Evolutionary conservation across 1,140 invertebrate species (phyloP).

Genomic region (Aphis gossypii): DNA sequence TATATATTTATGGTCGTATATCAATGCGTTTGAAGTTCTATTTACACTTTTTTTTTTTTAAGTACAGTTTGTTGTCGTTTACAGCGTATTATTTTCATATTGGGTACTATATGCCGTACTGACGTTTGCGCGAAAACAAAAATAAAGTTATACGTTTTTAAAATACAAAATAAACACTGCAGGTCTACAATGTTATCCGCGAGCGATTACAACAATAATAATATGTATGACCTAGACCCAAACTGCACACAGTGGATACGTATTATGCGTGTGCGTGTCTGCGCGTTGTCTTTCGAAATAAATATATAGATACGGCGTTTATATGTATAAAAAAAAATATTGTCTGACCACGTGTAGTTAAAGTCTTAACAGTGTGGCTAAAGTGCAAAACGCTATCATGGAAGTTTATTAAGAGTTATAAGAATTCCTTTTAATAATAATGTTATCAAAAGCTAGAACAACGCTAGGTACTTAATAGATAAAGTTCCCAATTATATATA

Average conservation of each 20-base stretch:
- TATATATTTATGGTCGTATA: neutral
- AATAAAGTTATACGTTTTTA: neutral
- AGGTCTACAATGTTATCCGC: neutral
- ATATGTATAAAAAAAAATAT: neutral
- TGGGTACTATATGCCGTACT: neutral
- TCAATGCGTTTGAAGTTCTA: neutral
- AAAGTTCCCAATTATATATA: too few species aligned
- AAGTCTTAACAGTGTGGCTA: neutral
- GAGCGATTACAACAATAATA: neutral
- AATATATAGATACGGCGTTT: neutral
- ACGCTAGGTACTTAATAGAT: neutral
- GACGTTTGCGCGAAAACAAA: neutral
- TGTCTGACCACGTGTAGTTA: neutral
- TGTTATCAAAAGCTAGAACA: neutral
- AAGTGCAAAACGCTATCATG: neutral
- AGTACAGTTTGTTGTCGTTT: neutral
- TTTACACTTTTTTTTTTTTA: neutral
- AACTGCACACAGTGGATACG: neutral
- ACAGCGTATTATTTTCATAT: neutral
- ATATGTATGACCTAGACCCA: slow-evolving; percentile 13
- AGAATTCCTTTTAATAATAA: neutral
- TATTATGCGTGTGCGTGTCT: neutral
- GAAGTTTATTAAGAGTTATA: neutral
- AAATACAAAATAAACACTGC: neutral
- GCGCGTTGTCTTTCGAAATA: slow-evolving; percentile 23